phyloP scores from a whole-genome alignment of 2,113 vertebrate species.

The Ellobius talpinus region DNA sequence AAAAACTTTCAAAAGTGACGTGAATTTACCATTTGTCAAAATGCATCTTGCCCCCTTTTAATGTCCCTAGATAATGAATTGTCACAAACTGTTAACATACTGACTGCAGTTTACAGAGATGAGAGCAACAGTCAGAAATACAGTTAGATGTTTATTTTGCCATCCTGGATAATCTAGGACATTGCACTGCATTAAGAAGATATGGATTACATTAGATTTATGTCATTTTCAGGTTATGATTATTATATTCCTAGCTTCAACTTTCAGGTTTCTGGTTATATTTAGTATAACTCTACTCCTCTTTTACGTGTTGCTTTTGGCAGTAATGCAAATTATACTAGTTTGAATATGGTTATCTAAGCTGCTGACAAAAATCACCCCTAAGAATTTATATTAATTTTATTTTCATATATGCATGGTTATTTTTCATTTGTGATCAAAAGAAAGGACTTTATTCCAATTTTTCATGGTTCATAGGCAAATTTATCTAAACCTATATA shows the following conservation, averaged over 20 bases:
- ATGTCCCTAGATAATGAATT: neutral
- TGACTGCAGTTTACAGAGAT: neutral
- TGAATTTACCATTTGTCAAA: neutral
- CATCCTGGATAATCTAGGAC: neutral
- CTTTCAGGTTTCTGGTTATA: neutral
- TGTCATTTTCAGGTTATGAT: neutral
- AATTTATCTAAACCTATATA: slow-evolving; percentile 45
- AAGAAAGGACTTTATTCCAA: neutral
- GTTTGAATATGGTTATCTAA: slow-evolving; percentile 74
- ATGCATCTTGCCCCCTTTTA: neutral
- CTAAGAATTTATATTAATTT: slow-evolving; percentile 73
- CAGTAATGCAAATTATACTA: neutral
- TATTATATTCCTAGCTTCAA: neutral
- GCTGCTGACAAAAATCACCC: slow-evolving; percentile 76
- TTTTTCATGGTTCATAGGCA: slow-evolving; percentile 59
- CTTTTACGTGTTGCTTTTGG: neutral
- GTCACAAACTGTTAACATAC: neutral
- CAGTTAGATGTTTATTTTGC: neutral
- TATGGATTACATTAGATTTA: neutral
- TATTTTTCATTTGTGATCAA: slow-evolving; percentile 65
- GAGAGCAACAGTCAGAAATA: neutral
- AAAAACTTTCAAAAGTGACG: neutral
- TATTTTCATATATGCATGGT: slow-evolving; percentile 64
- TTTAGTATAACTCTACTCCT: neutral
- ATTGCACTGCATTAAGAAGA: slow-evolving; percentile 8